phyloP scores from a whole-genome alignment of 2,113 vertebrate species.

The Ciconia maguari region DNA sequence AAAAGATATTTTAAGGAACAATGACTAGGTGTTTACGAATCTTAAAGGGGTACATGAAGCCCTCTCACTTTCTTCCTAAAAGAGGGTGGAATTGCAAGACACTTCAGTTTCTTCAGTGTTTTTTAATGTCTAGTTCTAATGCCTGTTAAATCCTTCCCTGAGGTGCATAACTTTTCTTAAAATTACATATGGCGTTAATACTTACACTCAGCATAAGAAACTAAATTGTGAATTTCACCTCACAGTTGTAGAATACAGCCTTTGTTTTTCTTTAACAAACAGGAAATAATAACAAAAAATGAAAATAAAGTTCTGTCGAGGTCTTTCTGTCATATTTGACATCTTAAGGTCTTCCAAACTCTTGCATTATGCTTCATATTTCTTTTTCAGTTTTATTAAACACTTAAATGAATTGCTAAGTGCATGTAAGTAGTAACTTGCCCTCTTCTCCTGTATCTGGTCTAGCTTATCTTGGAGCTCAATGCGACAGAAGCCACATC shows the following conservation, averaged over 20 bases:
- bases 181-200: not conserved
- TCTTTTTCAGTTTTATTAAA: not conserved
- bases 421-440: not conserved
- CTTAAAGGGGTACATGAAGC: not conserved
- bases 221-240: not conserved
- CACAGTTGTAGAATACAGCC: not conserved
- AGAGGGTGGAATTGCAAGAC: not conserved
- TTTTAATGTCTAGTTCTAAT: not conserved
- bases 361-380: not conserved
- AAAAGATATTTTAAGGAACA: not conserved
- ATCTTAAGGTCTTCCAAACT: not conserved
- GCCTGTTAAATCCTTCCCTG: not conserved
- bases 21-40: fast-evolving
- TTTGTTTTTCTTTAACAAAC: not conserved
- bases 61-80: not conserved
- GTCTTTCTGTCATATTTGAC: not conserved
- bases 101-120: not conserved
- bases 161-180: not conserved
- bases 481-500: not conserved
- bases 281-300: not conserved
- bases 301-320: fast-evolving
- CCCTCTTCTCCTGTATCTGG: not conserved
- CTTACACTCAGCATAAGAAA: not conserved
- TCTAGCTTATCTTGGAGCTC: not conserved
- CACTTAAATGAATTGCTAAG: not conserved